Evolutionary conservation across 2,113 vertebrate genomes (phyloP), one percentile per base, ranked within the genome.

Genomic region (Triplophysa tibetana): DNA sequence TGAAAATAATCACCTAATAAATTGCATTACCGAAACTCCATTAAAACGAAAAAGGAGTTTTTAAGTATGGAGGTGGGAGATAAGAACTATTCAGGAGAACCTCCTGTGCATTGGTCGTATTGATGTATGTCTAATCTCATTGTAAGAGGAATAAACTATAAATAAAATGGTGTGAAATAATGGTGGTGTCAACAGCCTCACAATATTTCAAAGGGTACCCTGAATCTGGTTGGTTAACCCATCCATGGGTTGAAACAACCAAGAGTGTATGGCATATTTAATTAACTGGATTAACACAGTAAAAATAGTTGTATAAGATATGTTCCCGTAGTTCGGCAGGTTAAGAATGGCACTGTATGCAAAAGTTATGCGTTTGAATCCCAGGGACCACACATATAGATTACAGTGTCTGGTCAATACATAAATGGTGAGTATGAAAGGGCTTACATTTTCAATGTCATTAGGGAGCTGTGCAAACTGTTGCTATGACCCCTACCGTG

Each of bases 1-100:
- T 73, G 83, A 83, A 85, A 90, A 88, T 89, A 86, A 90, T 89
- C 82, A 41, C 80, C 80, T 85, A 80, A 86, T 87, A 79, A 84
- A 86, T 88, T 82, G 81, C 85, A 87, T 89, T 87, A 84, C 79
- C 78, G 75, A 80, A 73, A 81, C 83, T 84, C 83, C 85, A 89
- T 87, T 87, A 85, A 84, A 87, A 88, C 60, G 77, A 79, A 24
- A 5, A 38, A 38, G 33, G 80, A 75, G 64, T 77, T 81, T 74
- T 83, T 83, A 81, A 81, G 85, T 78, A 70, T 81, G 80, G 83
- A 75, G 43, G 16, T 70, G 77, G 38, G 29, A 29, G 29, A 64
- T 61, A 78, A 87, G 75, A 72, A 67, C 60, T 66, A 54, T 29
- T 86, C 81, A 87, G 62, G 81, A 81, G 77, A 83, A 73, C 68